Evolutionary conservation across 2,797 vertebrate species (phyloP), one percentile per base, ranked within the genome.

Genomic region (Thaleichthys pacificus): DNA sequence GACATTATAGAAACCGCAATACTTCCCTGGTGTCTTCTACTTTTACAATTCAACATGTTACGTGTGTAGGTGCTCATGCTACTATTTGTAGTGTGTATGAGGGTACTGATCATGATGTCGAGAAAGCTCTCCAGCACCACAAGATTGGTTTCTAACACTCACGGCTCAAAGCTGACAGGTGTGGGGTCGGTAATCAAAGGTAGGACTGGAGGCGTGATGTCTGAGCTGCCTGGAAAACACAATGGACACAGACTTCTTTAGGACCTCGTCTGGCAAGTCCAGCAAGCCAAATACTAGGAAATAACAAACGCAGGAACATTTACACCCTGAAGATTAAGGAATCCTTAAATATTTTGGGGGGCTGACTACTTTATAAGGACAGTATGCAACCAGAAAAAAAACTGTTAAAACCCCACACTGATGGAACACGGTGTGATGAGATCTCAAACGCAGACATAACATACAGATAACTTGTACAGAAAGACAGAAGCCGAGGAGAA

Each of bases 111-210:
- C 5, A n/a, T 56, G 51, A 56, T 17, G 19, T 1, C 4, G 19
- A n/a, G 51, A 56, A n/a, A 56, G 51, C 3, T 19, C 12, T 47
- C 9, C 42, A 56, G 15, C 51, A 56, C 51, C 15, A n/a, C 51
- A 19, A n/a, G 4, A n/a, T n/a, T 56, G 51, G 51, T n/a, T 6
- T 17, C 0, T 63, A 5, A 61, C 75, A 94, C 96, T 95, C 88
- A 97, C 96, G 96, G 96, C 81, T 97, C 96, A 14, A 97, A 95
- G 93, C 96, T 95, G 79, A 96, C 96, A 0, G 95, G 95, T 3
- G 96, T 94, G 72, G 92, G 94, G 68, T 97, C 96, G 0, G 92
- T 86, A 77, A 95, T 93, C 68, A 96, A 85, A 0, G 95, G 91
- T 58, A 97, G 93, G 77, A 95, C 88, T 0, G 96, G 96, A 6